These are phyloP conservation scores for Prostheceraeus crozeri DNA, from an alignment of 2,888 invertebrate genomes.

Conservation along the genomic window DNA sequence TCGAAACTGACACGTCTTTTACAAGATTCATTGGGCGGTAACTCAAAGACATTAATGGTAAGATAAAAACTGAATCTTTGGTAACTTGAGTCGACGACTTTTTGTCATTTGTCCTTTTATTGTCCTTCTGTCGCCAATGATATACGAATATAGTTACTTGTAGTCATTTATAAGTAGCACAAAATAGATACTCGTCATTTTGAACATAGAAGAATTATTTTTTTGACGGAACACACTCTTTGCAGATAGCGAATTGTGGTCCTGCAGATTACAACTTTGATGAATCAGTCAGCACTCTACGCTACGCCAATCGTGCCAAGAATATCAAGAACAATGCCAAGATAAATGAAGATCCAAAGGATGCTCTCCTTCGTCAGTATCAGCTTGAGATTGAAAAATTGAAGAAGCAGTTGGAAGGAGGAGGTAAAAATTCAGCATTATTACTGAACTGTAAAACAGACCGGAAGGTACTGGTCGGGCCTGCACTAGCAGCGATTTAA, in stretches of 20 bases:
- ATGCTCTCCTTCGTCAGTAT: conserved; percentile 85
- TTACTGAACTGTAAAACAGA: too few species aligned
- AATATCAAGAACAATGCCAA: conserved; percentile 90
- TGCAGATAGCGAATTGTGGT: conserved; percentile 92
- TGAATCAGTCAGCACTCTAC: conserved; percentile 87
- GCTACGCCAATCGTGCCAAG: conserved; percentile 94
- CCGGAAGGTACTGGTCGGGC: not conserved
- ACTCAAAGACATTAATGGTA: conserved; percentile 63
- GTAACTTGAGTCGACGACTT: too few species aligned
- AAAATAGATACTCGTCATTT: too few species aligned
- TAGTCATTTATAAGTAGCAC: too few species aligned
- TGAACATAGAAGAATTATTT: too few species aligned
- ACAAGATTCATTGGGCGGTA: conserved; percentile 93
- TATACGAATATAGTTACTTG: not conserved
- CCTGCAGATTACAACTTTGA: conserved; percentile 92
- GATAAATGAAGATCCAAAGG: conserved; percentile 94
- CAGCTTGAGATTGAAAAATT: conserved; percentile 90
- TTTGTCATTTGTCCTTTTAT: too few species aligned
- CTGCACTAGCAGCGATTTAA: not conserved
- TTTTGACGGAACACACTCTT: too few species aligned
- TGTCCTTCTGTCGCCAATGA: too few species aligned
- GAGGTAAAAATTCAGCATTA: conserved; percentile 43
- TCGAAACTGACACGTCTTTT: conserved; percentile 82
- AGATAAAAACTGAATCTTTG: conserved; percentile 5
- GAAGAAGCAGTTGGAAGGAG: conserved; percentile 73